phyloP scores from a whole-genome alignment of 1,140 invertebrate species.

The Stegodyphus dumicola region DNA sequence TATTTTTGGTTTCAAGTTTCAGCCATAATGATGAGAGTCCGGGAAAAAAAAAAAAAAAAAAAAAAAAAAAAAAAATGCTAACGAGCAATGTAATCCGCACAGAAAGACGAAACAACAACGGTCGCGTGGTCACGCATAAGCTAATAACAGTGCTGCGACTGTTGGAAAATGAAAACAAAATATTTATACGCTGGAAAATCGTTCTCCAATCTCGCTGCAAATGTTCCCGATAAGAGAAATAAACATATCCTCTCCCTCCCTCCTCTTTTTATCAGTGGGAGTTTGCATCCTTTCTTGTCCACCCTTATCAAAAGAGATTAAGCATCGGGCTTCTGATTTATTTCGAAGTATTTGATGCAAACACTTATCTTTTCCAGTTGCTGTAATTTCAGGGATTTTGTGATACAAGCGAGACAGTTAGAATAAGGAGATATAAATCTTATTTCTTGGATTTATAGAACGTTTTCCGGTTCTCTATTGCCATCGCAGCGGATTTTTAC shows the following conservation, averaged over 20 bases:
- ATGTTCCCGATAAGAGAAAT: too few species aligned
- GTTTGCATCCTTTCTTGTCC: constrained; percentile 27
- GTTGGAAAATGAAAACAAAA: too few species aligned
- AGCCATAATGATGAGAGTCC: too few species aligned
- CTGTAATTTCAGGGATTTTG: constrained; percentile 57
- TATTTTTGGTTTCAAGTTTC: too few species aligned
- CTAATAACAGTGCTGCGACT: too few species aligned
- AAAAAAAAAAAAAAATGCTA: too few species aligned
- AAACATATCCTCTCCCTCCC: neutral
- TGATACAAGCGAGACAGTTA: constrained; percentile 42
- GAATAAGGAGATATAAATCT: constrained; percentile 54
- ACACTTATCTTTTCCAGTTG: constrained; percentile 41
- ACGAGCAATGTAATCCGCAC: too few species aligned
- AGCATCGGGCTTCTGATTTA: constrained; percentile 49
- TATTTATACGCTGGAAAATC: too few species aligned
- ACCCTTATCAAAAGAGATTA: constrained; percentile 55
- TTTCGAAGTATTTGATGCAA: constrained; percentile 54
- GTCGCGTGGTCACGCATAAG: too few species aligned
- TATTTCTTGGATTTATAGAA: constrained; percentile 46
- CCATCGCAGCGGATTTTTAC: neutral
- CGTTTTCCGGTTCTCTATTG: constrained; percentile 33
- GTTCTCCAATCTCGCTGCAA: too few species aligned
- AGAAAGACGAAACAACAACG: too few species aligned
- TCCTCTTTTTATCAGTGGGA: constrained; percentile 30
- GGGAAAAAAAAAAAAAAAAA: too few species aligned